A percentile compares a stretch with the other conserved stretches of the same genome.
These are phyloP conservation scores for Hippocampus comes DNA, from an alignment of 2,113 vertebrate genomes.

Conservation along the genomic window DNA sequence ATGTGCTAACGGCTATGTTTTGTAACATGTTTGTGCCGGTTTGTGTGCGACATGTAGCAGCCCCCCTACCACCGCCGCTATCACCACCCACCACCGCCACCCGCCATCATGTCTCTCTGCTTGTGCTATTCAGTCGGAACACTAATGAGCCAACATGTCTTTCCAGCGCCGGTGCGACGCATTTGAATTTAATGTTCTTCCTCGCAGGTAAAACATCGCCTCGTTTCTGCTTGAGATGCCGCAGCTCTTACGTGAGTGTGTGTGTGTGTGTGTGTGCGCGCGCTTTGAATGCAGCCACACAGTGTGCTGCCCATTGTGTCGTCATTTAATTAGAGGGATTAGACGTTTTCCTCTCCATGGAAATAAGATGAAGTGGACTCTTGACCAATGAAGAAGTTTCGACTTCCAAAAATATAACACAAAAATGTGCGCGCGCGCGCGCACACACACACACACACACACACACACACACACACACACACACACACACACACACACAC, in stretches of 20 bases:
- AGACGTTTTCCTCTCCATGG: slow-evolving; percentile 56
- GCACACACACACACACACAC: not conserved
- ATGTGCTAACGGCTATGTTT: not conserved
- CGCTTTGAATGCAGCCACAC: slow-evolving; percentile 19
- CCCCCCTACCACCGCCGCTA: not conserved
- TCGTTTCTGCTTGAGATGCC: slow-evolving; percentile 46
- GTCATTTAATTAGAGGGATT: slow-evolving; percentile 67
- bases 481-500: not conserved
- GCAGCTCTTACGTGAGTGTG: slow-evolving; percentile 36
- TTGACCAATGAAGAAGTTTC: slow-evolving; percentile 48
- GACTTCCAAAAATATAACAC: slow-evolving; percentile 25
- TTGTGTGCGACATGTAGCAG: slow-evolving; percentile 33
- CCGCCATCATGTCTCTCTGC: not conserved
- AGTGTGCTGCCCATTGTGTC: slow-evolving; percentile 55
- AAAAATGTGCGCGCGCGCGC: too few species aligned
- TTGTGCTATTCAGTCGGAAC: slow-evolving; percentile 51
- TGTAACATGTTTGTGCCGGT: not conserved
- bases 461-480: too few species aligned
- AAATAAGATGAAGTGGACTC: slow-evolving; percentile 47
- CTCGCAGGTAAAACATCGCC: slow-evolving; percentile 66
- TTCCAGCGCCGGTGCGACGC: slow-evolving; percentile 48
- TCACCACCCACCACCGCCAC: slow-evolving; percentile 1
- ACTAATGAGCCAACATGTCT: slow-evolving; percentile 67
- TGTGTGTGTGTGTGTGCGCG: slow-evolving; percentile 15
- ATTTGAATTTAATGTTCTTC: slow-evolving; percentile 62